These are phyloP conservation scores for Brachyptera risi DNA, from an alignment of 2,888 invertebrate species.

Conservation along the genomic window DNA sequence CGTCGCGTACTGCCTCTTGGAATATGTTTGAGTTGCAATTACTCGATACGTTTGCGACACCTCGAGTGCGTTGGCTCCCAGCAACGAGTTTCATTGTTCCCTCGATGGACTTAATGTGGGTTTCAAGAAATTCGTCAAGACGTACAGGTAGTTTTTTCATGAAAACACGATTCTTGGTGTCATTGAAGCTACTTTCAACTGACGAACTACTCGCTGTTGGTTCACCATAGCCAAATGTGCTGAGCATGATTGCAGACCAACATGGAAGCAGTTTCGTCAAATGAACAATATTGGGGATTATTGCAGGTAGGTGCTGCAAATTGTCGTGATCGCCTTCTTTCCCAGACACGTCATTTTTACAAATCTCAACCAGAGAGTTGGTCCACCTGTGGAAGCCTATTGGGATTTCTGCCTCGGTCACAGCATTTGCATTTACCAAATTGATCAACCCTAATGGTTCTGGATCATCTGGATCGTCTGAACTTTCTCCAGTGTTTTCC, in stretches of 20 bases:
- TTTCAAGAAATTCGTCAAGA: constrained; percentile 29
- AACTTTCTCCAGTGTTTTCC: neutral
- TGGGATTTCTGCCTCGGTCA: constrained; percentile 15
- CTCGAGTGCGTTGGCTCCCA: neutral
- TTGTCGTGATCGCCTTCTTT: too few species aligned
- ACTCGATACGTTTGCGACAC: neutral
- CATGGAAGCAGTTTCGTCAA: constrained; percentile 27
- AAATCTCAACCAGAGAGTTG: too few species aligned
- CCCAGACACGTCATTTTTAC: constrained; percentile 12
- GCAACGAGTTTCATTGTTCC: constrained; percentile 30
- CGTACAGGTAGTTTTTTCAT: constrained; percentile 25
- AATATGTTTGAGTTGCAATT: too few species aligned
- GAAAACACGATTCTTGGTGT: constrained; percentile 30
- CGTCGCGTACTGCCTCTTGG: too few species aligned
- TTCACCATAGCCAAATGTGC: constrained; percentile 15
- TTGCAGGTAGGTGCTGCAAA: constrained; percentile 30
- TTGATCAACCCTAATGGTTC: too few species aligned
- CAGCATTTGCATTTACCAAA: too few species aligned
- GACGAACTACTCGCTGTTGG: constrained; percentile 27
- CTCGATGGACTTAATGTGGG: constrained; percentile 27
- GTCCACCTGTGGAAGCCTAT: too few species aligned
- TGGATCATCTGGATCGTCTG: neutral
- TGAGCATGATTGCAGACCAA: constrained; percentile 29
- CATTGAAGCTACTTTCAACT: constrained; percentile 32
- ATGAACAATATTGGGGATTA: constrained; percentile 26